Base-by-base conservation (phyloP, 2,113 vertebrate species). In the Climacteris rufus region DNA sequence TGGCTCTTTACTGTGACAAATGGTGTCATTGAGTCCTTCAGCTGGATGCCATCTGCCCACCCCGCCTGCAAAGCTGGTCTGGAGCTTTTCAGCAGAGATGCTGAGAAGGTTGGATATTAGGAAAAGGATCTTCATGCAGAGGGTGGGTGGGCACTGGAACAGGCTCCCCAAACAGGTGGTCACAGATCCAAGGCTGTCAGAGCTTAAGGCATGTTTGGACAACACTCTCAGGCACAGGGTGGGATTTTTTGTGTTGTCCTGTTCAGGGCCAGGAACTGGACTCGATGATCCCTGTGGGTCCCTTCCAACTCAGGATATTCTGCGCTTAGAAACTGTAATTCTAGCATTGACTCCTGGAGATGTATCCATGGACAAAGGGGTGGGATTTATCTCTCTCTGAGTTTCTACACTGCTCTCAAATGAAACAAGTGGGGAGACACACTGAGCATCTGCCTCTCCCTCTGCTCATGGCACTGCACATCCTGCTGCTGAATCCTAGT, bases 1-100 rank as follows among this genome's bases (percentile, higher is more conserved):
- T 90, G 94, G 39, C 63, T 94, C 71, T 90, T 80, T 63, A 54
- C 30, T 27, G 28, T 42, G 60, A 91, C 78, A 94, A 95, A 91
- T 89, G 78, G 74, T 84, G 69, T 54, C 50, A 13, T 7, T 7
- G 63, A 85, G 66, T 90, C 83, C 76, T 93, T 94, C 92, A 90
- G 45, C 66, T 88, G 79, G 71, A 57, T 92, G 63, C 75, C 70
- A 63, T 90, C 89, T 89, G 89, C 83, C 59, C 64, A 16, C 6
- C n/a, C 45, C 0, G 1, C 47, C 78, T 81, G 76, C 18, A 44
- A 80, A 88, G 63, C 68, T 63, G 42, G 3, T 83, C 86, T 74
- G 69, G 64, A 87, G 64, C 8, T 94, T 70, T 93, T 90, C 83
- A 94, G 63, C 64, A 70, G 60, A 90, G 57, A 25, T 45, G 31